Base-by-base conservation (phyloP, 2,888 invertebrate genomes). In the Torymus texanus region DNA sequence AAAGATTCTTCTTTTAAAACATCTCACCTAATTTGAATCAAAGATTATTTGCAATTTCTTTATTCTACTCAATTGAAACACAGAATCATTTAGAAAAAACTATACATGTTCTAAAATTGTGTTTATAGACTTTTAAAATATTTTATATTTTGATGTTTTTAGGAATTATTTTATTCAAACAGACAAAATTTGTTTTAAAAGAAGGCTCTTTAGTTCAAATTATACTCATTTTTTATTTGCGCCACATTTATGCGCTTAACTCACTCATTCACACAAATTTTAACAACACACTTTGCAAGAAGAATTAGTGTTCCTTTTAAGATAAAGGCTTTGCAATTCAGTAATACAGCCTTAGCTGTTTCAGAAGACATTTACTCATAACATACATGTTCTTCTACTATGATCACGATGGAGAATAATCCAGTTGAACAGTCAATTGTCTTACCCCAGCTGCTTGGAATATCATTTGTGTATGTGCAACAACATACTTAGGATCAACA, bases 401-500 rank as follows among this genome's bases (percentile, higher is more conserved):
- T 50, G 85, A 92, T 93, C 93, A 95, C 93, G 94, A 94, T 58
- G 95, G 93, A 84, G 97, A 95, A 90, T 96, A 97, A 91, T 98
- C 98, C 84, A 98, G 92, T 90, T 98, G 98, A 80, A 98, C 96
- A 85, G 96, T 97, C 53, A 98, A 91, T 88, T 98, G 97, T 89
- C 95, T 94, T 2, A 98, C 96, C 58, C 98, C 98, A 65, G 95
- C 95, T 81, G 97, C 95, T 82, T 97, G 95, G 91, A 99, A 98
- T 88, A 99, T 98, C 93, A 96, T 95, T 85, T 97, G 96, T 29
- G 98, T 95, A 88, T 97, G 97, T 82, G 96, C 96, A 29, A 97
- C 94, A 66, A 98, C 96, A 90, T 98, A 98, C 88, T 96, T 95
- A 0, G 97, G 95, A 91, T 98, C 98, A 12, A 97, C 97, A 85